Evolutionary conservation across 2,797 vertebrate genomes (phyloP).

Genomic region (Hoplostethus atlanticus): DNA sequence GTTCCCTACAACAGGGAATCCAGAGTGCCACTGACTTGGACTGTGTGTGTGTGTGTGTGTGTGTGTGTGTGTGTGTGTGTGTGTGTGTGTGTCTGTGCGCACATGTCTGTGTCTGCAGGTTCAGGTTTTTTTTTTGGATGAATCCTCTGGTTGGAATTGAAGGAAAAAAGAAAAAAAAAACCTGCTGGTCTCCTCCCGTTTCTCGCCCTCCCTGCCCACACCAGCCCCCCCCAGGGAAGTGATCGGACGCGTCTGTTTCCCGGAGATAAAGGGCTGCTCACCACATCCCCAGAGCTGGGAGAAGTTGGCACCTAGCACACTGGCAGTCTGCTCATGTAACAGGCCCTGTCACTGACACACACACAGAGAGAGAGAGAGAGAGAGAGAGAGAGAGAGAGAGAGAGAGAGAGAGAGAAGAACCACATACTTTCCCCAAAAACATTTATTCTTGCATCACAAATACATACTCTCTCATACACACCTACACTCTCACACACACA

Average conservation of each 20-base stretch:
- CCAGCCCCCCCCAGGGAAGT: conserved; percentile 72
- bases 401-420: not conserved
- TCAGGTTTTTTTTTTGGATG: conserved; percentile 21
- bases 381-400: conserved; percentile 36
- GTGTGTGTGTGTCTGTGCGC: conserved; percentile 5
- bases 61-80: conserved; percentile 5
- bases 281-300: conserved; percentile 77
- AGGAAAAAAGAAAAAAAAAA: conserved; percentile 49
- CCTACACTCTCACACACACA: not conserved
- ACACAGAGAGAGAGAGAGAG: conserved; percentile 34
- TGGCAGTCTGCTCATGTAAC: conserved; percentile 78
- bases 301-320: conserved; percentile 74
- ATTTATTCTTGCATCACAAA: not conserved
- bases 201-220: conserved; percentile 61
- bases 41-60: conserved; percentile 9
- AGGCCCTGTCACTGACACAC: conserved; percentile 77
- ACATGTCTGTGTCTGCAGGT: conserved; percentile 4
- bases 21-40: conserved; percentile 5
- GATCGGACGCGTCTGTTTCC: conserved; percentile 83
- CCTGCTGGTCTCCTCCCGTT: conserved; percentile 60
- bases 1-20: conserved; percentile 30
- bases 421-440: too few relatives aligned
- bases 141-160: conserved; percentile 41
- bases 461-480: not conserved
- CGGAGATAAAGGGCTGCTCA: conserved; percentile 84